Percentiles rank a stretch among this genome's conserved stretches.
phyloP scores from a whole-genome alignment of 2,888 invertebrate species.

The Tetragonisca angustula region DNA sequence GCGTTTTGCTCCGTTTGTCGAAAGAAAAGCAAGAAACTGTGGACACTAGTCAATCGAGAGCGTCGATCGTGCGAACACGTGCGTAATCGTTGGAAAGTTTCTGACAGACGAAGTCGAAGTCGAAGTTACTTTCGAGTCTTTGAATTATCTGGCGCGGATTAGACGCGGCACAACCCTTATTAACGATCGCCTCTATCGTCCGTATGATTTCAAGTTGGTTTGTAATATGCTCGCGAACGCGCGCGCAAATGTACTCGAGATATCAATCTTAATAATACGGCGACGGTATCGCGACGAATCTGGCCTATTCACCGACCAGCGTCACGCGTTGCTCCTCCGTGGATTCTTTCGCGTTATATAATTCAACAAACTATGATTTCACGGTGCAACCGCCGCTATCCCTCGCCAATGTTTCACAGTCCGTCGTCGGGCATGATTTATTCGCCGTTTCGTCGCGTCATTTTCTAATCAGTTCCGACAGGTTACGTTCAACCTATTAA shows the following conservation, averaged over 20 bases:
- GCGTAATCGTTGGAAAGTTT: not conserved
- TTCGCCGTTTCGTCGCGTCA: slow-evolving; percentile 11
- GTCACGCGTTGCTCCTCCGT: slow-evolving; percentile 14
- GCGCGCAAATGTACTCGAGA: slow-evolving; percentile 20
- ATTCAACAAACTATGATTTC: slow-evolving; percentile 35
- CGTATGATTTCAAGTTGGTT: slow-evolving; percentile 22
- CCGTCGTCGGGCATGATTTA: slow-evolving; percentile 24
- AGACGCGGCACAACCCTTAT: slow-evolving; percentile 11
- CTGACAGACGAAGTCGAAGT: not conserved
- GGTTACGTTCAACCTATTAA: not conserved
- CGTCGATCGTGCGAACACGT: not conserved
- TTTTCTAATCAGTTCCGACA: not conserved
- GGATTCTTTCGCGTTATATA: slow-evolving; percentile 34
- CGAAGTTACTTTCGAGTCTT: slow-evolving; percentile 3
- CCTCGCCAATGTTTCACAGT: not conserved
- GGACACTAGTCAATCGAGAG: not conserved
- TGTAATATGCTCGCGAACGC: slow-evolving; percentile 30
- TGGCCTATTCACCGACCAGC: slow-evolving; percentile 27
- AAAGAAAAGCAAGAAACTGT: not conserved
- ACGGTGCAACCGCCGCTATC: slow-evolving; percentile 8
- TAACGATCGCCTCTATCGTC: slow-evolving; percentile 21
- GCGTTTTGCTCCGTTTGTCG: not conserved
- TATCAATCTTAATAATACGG: slow-evolving; percentile 53
- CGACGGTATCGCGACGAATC: slow-evolving; percentile 39
- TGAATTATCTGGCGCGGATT: slow-evolving; percentile 23